A percentile compares a stretch with the other conserved stretches of the same genome.
These are phyloP conservation scores for Volucella zonaria DNA, from an alignment of 2,888 invertebrate species.

Conservation along the genomic window DNA sequence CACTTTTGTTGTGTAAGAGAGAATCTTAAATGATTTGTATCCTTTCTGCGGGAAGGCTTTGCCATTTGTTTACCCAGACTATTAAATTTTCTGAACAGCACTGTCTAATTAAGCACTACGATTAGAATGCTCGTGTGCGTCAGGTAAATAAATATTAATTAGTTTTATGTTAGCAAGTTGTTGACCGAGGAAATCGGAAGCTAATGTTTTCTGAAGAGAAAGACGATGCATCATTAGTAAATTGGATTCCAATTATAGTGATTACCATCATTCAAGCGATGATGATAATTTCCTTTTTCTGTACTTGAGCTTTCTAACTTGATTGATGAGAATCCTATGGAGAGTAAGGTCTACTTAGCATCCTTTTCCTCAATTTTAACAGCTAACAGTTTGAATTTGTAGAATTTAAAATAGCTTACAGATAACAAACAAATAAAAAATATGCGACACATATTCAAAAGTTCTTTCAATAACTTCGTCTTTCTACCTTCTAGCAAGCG, in stretches of 20 bases:
- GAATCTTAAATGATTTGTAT: conserved; percentile 24
- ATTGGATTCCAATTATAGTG: conserved; percentile 29
- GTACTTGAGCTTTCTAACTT: too few relatives aligned
- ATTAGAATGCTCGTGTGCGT: conserved; percentile 5
- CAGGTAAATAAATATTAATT: conserved; percentile 35
- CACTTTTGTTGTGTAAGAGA: conserved; percentile 8
- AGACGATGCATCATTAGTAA: conserved; percentile 26
- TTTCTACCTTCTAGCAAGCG: too few relatives aligned
- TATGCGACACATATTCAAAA: too few relatives aligned
- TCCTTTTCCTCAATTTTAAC: too few relatives aligned
- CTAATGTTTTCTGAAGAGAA: background rate
- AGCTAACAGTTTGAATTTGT: too few relatives aligned
- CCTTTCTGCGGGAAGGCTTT: background rate
- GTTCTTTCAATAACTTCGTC: too few relatives aligned
- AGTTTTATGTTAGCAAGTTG: conserved; percentile 28
- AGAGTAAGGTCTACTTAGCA: too few relatives aligned
- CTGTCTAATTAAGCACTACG: conserved; percentile 17
- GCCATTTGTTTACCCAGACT: conserved; percentile 19
- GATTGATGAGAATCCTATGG: too few relatives aligned
- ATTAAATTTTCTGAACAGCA: conserved; percentile 24
- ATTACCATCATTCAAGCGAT: conserved; percentile 6
- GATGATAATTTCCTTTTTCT: background rate
- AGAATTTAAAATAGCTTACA: too few relatives aligned
- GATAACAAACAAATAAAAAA: too few relatives aligned
- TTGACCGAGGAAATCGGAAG: conserved; percentile 13